Base-by-base conservation (phyloP, 1,140 invertebrate species). In the Drosophila persimilis region DNA sequence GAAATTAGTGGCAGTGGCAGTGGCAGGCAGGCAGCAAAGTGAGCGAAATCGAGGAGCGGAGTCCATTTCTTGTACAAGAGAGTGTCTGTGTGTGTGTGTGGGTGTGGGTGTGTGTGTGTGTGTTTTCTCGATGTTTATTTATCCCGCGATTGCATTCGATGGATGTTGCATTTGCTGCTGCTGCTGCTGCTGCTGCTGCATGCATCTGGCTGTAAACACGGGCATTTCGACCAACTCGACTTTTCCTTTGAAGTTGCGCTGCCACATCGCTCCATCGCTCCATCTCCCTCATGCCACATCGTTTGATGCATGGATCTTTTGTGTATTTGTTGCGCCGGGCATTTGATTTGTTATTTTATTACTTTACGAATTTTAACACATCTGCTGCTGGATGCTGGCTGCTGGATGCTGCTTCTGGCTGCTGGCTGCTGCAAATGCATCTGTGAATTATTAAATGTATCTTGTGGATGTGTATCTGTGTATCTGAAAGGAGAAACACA, bases 361-460 rank as follows among this genome's bases (percentile, higher is more conserved):
- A 90, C 89, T 90, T 85, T 90, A 90, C 89, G 84, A 90, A 90
- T 90, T 90, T 90, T 90, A 90, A 90, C 89, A 90, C 89, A 90
- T 90, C 24, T 26, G 35, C 3, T 13, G 4, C 35, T 39, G n/a
- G n/a, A n/a, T n/a, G n/a, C n/a, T n/a, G 9, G 31, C 11, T 35
- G 31, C 8, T 35, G 17, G 17, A 17, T 17, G 31, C 35, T 4
- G 0, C 31, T 11, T 0, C 9, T 11, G 9, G 9, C 9, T 11
- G 3, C 35, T 39, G 35, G 11, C 3, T 13, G 31, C 31, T 35
- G 35, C 35, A 75, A 83, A 90, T 90, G 85, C 89, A 90, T 90
- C 90, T 88, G 84, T 88, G 80, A 88, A 89, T 88, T 88, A 88
- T 88, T 88, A 88, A 88, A 88, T 86, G 83, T 80, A 85, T 85